Conservation (phyloP, 2,888 invertebrate genomes). For the Drosophila picticornis region DNA sequence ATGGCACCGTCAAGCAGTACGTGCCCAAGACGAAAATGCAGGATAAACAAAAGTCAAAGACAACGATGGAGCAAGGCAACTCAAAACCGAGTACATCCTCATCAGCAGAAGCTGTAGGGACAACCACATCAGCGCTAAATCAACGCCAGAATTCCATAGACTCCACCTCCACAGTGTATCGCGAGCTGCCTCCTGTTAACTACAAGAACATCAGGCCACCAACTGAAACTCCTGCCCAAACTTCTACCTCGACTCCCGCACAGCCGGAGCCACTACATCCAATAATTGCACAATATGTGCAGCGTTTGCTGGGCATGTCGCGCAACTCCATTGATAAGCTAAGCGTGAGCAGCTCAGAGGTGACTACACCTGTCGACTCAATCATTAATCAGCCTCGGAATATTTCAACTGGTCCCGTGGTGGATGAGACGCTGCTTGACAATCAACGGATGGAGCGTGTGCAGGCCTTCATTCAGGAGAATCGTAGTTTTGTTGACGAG, state of each 20-base stretch:
- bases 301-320: slow-evolving; percentile 86
- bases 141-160: slow-evolving; percentile 70
- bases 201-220: slow-evolving; percentile 34
- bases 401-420: slow-evolving; percentile 41
- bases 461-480: slow-evolving; percentile 82
- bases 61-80: background rate
- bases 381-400: slow-evolving; percentile 85
- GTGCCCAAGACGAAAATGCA: slow-evolving; percentile 26
- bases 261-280: slow-evolving; percentile 76
- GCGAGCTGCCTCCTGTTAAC: slow-evolving; percentile 72
- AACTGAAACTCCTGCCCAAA: background rate
- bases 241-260: background rate
- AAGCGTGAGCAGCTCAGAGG: slow-evolving; percentile 85
- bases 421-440: slow-evolving; percentile 39
- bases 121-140: background rate
- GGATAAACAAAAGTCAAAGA: slow-evolving; percentile 23
- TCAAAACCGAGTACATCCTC: slow-evolving; percentile 10
- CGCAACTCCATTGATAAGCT: slow-evolving; percentile 86
- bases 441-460: slow-evolving; percentile 72
- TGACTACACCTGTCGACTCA: slow-evolving; percentile 86
- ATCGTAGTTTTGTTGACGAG: slow-evolving; percentile 82
- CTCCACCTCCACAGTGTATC: slow-evolving; percentile 81
- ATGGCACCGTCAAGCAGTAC: slow-evolving; percentile 59
- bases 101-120: background rate
- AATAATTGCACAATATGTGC: slow-evolving; percentile 85